phyloP scores from a whole-genome alignment of 2,797 vertebrate genomes.

The Lutjanus argentimaculatus region DNA sequence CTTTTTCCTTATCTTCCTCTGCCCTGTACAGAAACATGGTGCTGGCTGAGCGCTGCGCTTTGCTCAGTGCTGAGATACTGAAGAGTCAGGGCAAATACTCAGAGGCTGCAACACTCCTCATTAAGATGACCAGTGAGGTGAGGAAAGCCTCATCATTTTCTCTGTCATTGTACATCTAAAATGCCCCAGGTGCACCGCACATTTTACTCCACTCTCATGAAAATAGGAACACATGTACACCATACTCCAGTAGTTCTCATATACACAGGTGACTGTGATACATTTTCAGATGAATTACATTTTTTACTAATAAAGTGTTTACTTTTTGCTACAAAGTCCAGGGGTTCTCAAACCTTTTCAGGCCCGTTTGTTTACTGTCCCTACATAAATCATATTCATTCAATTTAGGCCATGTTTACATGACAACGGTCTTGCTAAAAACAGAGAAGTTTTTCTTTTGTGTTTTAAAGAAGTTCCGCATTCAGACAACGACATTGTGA shows the following conservation, averaged over 20 bases:
- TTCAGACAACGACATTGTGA: too few relatives aligned
- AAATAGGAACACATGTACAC: neutral
- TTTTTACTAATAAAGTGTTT: neutral
- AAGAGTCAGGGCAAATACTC: constrained; percentile 98
- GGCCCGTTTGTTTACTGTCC: too few relatives aligned
- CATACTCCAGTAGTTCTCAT: neutral
- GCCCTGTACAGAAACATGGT: constrained; percentile 90
- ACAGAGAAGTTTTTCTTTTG: too few relatives aligned
- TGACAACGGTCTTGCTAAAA: too few relatives aligned
- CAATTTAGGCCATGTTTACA: too few relatives aligned
- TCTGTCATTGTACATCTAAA: too few relatives aligned
- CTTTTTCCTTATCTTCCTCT: neutral
- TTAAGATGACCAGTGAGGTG: constrained; percentile 98
- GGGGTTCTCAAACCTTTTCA: too few relatives aligned
- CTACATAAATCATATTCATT: too few relatives aligned
- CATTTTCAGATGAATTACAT: too few relatives aligned
- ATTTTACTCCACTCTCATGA: neutral
- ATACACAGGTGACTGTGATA: neutral
- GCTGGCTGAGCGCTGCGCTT: constrained; percentile 95
- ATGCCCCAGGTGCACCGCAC: neutral
- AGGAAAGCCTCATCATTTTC: constrained; percentile 14
- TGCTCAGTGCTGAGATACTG: constrained; percentile 96
- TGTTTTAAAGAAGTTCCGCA: too few relatives aligned
- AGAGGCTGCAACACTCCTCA: constrained; percentile 95
- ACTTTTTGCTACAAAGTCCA: neutral